Evolutionary conservation across 1,140 invertebrate genomes (phyloP).

Genomic region (Magallana gigas): DNA sequence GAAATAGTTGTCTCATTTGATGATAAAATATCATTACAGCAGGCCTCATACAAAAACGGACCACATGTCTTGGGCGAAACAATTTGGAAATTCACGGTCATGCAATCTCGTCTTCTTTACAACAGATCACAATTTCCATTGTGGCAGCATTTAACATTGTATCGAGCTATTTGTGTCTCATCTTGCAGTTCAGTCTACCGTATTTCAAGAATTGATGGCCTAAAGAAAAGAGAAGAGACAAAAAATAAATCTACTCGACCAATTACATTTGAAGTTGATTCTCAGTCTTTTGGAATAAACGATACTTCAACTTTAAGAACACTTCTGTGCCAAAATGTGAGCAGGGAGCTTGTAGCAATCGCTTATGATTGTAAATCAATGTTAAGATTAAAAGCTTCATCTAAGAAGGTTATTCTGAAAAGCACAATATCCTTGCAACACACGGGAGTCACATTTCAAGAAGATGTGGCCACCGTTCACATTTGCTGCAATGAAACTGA

Average conservation of each 20-base stretch:
- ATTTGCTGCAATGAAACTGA: constrained; percentile 24
- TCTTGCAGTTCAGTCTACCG: constrained; percentile 7
- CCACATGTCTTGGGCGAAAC: background rate
- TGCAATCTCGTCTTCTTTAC: constrained; percentile 31
- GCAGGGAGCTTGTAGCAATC: constrained; percentile 43
- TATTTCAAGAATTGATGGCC: background rate
- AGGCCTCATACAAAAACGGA: background rate
- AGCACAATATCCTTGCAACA: constrained; percentile 38
- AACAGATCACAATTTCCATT: constrained; percentile 42
- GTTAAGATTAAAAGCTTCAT: constrained; percentile 6
- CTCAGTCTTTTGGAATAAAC: constrained; percentile 41
- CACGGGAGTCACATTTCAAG: constrained; percentile 31
- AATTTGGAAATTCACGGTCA: constrained; percentile 42
- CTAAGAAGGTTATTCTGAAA: constrained; percentile 33
- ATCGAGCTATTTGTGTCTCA: constrained; percentile 14
- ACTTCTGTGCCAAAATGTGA: constrained; percentile 19
- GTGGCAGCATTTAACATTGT: constrained; percentile 35
- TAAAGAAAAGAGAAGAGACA: background rate
- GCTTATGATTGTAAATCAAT: constrained; percentile 43
- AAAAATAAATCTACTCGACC: background rate
- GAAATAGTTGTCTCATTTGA: constrained; percentile 43
- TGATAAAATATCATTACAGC: background rate
- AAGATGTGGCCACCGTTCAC: background rate
- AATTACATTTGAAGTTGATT: constrained; percentile 44
- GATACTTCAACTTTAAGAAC: constrained; percentile 21